Conservation (phyloP, 1,140 invertebrate species). For the Homarus americanus region DNA sequence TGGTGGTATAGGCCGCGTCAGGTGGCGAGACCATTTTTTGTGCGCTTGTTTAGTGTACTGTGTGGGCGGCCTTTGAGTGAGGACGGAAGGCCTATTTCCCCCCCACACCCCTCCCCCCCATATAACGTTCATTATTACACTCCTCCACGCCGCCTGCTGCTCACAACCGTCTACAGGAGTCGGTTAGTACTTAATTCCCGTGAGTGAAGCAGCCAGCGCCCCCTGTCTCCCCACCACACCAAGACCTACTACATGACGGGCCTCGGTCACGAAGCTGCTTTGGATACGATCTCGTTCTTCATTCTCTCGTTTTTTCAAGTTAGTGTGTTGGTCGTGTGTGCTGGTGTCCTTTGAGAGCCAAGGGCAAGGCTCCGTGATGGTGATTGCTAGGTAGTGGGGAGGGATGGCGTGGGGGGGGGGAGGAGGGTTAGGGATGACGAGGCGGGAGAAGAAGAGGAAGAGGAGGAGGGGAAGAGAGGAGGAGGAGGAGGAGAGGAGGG, state of each 20-base stretch:
- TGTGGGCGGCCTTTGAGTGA: neutral
- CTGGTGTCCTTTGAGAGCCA: too few relatives aligned
- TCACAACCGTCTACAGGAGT: neutral
- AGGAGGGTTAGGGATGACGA: neutral
- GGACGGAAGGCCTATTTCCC: neutral
- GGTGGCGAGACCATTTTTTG: conserved; percentile 20
- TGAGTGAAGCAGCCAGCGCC: too few relatives aligned
- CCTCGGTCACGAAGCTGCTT: too few relatives aligned
- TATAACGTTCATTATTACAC: conserved; percentile 3
- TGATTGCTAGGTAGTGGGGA: neutral
- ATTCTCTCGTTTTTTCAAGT: too few relatives aligned
- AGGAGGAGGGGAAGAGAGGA: too few relatives aligned
- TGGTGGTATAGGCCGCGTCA: neutral
- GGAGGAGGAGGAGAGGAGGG: too few relatives aligned
- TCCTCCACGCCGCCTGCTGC: neutral
- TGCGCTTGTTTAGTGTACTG: neutral
- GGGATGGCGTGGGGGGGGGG: too few relatives aligned
- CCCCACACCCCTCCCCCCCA: neutral
- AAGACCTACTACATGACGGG: too few relatives aligned
- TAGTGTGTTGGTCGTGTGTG: too few relatives aligned
- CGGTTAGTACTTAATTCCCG: too few relatives aligned
- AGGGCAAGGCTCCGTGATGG: neutral
- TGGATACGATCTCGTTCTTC: too few relatives aligned
- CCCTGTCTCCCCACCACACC: too few relatives aligned
- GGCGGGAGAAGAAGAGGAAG: neutral